Conservation (phyloP, 2,797 vertebrate species). For the Hydrocynus forskahlii region DNA sequence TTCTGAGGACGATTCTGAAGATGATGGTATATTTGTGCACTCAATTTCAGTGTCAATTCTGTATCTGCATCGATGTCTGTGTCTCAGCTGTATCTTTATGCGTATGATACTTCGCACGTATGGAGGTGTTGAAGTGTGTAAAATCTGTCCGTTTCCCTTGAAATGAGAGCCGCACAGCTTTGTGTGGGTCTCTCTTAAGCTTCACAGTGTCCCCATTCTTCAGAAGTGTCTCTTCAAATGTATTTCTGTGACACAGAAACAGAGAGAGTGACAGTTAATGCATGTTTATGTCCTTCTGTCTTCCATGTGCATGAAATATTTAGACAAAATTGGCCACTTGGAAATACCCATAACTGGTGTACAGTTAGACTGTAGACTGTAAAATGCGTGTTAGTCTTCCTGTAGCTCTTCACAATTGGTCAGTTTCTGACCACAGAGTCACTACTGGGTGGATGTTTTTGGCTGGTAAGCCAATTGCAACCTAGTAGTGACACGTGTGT, state of each 20-base stretch:
- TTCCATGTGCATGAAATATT: background rate
- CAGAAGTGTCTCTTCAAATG: conserved; percentile 67
- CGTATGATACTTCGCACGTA: conserved; percentile 2
- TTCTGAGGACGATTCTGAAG: conserved; percentile 4
- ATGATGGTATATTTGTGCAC: conserved; percentile 8
- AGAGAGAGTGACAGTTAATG: background rate
- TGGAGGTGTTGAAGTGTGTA: conserved; percentile 64
- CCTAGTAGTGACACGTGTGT: too few species aligned
- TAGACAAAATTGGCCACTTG: too few species aligned
- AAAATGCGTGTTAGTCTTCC: too few species aligned
- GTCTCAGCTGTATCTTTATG: conserved; percentile 16
- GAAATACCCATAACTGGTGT: too few species aligned
- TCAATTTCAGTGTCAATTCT: background rate
- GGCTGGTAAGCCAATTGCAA: too few species aligned
- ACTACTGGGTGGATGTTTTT: too few species aligned
- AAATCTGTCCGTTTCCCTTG: conserved; percentile 19
- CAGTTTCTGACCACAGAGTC: too few species aligned
- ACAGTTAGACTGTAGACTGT: too few species aligned
- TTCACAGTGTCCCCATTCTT: conserved; percentile 30
- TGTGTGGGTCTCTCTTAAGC: background rate
- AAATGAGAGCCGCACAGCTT: background rate
- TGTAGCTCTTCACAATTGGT: too few species aligned
- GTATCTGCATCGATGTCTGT: background rate
- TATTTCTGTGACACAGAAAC: conserved; percentile 70
- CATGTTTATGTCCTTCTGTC: too few species aligned